phyloP scores from a whole-genome alignment of 2,888 invertebrate genomes.

The Drosophila diplacantha region DNA sequence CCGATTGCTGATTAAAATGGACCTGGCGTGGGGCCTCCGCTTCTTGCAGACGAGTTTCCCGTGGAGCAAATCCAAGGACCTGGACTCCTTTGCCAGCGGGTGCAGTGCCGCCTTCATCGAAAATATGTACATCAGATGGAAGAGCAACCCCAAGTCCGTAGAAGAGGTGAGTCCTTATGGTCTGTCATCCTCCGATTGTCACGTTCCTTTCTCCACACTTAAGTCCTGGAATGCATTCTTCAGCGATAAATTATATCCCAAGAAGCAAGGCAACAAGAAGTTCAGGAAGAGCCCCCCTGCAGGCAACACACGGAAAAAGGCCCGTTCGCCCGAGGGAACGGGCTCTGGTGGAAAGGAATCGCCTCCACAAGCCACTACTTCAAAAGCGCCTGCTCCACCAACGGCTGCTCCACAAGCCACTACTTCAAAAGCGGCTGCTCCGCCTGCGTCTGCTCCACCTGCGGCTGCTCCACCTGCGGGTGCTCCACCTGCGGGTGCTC shows the following conservation, averaged over 20 bases:
- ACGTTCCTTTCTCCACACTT: neutral
- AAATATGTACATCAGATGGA: neutral
- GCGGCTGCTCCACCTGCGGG: neutral
- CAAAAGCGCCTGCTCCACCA: neutral
- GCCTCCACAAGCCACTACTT: neutral
- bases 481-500: neutral
- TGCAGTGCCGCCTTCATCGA: neutral
- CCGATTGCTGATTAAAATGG: neutral
- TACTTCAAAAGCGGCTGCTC: neutral
- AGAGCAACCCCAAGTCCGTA: neutral
- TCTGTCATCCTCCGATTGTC: neutral
- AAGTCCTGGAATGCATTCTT: neutral
- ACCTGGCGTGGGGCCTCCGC: neutral
- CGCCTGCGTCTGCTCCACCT: rapidly evolving
- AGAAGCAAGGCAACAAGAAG: neutral
- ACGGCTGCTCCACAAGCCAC: neutral
- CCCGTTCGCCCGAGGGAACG: neutral
- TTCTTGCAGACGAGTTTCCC: neutral
- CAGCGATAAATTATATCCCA: neutral
- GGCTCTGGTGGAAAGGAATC: neutral
- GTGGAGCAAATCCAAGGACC: neutral
- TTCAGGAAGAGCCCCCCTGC: neutral
- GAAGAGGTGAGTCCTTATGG: neutral
- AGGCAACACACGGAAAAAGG: neutral
- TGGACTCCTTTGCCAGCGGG: neutral